These are phyloP conservation scores for Triplophysa rosa DNA, from an alignment of 2,113 vertebrate species.

Conservation along the genomic window DNA sequence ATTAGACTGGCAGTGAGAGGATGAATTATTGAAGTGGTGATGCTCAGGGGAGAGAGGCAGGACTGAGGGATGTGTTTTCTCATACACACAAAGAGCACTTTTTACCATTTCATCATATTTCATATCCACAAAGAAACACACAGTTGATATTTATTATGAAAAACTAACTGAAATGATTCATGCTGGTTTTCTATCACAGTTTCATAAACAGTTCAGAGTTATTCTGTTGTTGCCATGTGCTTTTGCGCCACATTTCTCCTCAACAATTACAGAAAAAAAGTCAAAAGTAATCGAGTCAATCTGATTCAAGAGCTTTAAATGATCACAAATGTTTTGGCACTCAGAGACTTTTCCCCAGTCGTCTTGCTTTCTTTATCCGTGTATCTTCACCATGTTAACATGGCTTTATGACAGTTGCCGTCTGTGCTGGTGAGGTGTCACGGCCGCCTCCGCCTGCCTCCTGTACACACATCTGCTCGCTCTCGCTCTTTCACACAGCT, in stretches of 20 bases:
- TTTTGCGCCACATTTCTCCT: no score
- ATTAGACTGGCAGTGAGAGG: slow-evolving; percentile 55
- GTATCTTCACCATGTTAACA: slow-evolving; percentile 6
- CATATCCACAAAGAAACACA: slow-evolving; percentile 15
- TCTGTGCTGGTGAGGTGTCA: slow-evolving; percentile 19
- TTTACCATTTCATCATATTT: no score
- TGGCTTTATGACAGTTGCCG: not conserved
- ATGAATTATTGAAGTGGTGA: slow-evolving; percentile 70
- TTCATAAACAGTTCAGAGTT: no score
- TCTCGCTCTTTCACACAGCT: not conserved
- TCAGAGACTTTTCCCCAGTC: not conserved
- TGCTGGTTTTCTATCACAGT: no score
- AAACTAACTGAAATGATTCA: not conserved
- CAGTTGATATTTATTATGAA: not conserved
- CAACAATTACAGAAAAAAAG: no score
- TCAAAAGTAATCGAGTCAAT: not conserved
- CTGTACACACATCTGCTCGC: slow-evolving; percentile 39
- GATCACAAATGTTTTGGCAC: no score
- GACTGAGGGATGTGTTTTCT: slow-evolving; percentile 45
- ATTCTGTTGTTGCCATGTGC: no score
- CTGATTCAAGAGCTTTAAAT: no score
- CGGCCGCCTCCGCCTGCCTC: slow-evolving; percentile 1
- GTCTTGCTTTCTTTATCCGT: not conserved
- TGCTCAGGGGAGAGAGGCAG: slow-evolving; percentile 46
- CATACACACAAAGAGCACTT: slow-evolving; percentile 4